Percentiles rank a stretch among this genome's conserved stretches.
Evolutionary conservation across 2,797 vertebrate genomes (phyloP).

Genomic region (Sebastes minor): DNA sequence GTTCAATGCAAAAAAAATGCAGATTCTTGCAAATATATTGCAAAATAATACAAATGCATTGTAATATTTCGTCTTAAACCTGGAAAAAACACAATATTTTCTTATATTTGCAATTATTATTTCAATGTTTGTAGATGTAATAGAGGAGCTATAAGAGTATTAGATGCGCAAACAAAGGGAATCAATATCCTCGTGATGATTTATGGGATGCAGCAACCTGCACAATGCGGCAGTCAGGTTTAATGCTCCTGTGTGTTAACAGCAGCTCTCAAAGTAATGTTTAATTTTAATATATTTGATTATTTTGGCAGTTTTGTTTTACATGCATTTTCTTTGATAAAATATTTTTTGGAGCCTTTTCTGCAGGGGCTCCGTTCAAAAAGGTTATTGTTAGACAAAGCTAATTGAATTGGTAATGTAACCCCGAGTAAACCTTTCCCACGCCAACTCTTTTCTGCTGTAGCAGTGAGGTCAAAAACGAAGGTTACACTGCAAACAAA

Average conservation of each 20-base stretch:
- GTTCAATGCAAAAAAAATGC: too few species aligned
- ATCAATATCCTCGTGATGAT: neutral
- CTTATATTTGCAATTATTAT: neutral
- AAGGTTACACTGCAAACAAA: constrained; percentile 36
- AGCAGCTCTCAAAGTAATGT: constrained; percentile 72
- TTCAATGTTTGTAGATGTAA: neutral
- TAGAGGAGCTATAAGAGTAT: neutral
- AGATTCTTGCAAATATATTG: too few species aligned
- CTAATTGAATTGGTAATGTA: constrained; percentile 65
- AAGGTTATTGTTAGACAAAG: constrained; percentile 14
- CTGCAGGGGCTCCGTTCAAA: constrained; percentile 3
- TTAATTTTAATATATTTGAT: neutral
- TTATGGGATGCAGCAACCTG: neutral
- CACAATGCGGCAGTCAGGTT: constrained; percentile 12
- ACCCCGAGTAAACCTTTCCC: constrained; percentile 62
- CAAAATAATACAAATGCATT: too few species aligned
- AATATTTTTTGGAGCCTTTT: neutral
- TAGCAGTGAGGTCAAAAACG: constrained; percentile 20
- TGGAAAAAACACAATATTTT: neutral
- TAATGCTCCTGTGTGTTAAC: neutral
- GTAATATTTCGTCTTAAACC: too few species aligned
- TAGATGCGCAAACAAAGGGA: constrained; percentile 10
- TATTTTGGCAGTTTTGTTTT: neutral
- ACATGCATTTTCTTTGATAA: accelerated
- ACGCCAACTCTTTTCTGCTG: constrained; percentile 34